phyloP scores from a whole-genome alignment of 1,140 invertebrate species.

The Sipha flava region DNA sequence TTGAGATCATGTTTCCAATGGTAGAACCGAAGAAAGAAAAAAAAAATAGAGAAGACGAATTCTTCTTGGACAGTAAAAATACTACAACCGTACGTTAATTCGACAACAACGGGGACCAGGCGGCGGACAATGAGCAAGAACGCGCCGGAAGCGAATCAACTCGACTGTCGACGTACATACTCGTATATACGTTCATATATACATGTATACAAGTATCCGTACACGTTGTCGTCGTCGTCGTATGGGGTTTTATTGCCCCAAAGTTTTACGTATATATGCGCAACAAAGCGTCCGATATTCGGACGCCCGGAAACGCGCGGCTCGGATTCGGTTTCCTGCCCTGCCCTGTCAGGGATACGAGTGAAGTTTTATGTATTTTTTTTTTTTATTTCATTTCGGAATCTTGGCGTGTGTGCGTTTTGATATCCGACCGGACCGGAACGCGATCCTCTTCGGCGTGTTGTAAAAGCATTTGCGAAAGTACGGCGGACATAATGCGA shows the following conservation, averaged over 20 bases:
- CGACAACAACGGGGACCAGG: not conserved
- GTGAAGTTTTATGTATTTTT: not conserved
- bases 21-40: not conserved
- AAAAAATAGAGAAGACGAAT: not conserved
- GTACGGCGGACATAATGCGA: no score
- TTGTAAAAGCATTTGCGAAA: no score
- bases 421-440: not conserved
- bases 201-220: not conserved
- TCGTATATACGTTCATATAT: not conserved
- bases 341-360: not conserved
- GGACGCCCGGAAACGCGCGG: conserved; percentile 18
- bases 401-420: not conserved
- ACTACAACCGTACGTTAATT: not conserved
- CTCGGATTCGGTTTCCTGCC: not conserved
- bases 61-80: not conserved
- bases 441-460: not conserved
- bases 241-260: no score
- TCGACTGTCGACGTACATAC: not conserved
- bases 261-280: not conserved
- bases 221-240: no score
- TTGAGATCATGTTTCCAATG: not conserved
- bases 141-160: conserved; percentile 18
- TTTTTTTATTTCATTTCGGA: not conserved
- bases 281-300: conserved; percentile 10
- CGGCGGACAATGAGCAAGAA: conserved; percentile 12